These are phyloP conservation scores for Galeopsomyia nigrocyanea DNA, from an alignment of 2,888 invertebrate species.

Conservation along the genomic window DNA sequence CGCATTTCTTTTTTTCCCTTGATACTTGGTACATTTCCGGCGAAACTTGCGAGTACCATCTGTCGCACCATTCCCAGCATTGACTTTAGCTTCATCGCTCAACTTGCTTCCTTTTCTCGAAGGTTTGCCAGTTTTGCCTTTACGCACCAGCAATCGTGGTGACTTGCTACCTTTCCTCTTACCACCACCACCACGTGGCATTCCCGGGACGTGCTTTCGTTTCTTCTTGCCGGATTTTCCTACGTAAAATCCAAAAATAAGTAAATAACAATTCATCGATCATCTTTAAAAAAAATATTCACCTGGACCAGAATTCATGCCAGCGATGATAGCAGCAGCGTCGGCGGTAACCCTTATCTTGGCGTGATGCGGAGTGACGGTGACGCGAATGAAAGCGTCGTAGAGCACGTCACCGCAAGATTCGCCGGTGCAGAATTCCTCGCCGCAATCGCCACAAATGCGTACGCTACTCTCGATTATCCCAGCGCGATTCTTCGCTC, in stretches of 20 bases:
- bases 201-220: not conserved
- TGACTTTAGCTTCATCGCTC: constrained; percentile 1
- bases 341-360: constrained; percentile 62
- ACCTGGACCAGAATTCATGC: constrained; percentile 52
- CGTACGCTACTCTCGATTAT: constrained; percentile 83
- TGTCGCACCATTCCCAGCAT: not conserved
- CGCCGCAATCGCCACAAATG: constrained; percentile 85
- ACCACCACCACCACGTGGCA: not conserved
- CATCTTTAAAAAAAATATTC: not conserved
- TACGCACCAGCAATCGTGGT: constrained; percentile 27
- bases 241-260: not conserved
- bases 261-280: not conserved
- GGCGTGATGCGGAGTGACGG: constrained; percentile 59
- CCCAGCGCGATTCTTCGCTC: constrained; percentile 86
- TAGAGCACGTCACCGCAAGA: constrained; percentile 73
- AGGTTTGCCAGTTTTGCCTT: not conserved
- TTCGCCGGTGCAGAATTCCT: constrained; percentile 83
- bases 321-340: constrained; percentile 66
- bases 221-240: constrained; percentile 40
- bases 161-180: constrained; percentile 10
- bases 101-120: constrained; percentile 20
- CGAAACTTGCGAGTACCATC: constrained; percentile 26
- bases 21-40: constrained; percentile 38
- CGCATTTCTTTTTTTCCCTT: constrained; percentile 20
- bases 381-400: constrained; percentile 71